Percentiles rank a stretch among this genome's conserved stretches.
Evolutionary conservation across 2,797 vertebrate species (phyloP).

Genomic region (Urosaurus nigricauda): DNA sequence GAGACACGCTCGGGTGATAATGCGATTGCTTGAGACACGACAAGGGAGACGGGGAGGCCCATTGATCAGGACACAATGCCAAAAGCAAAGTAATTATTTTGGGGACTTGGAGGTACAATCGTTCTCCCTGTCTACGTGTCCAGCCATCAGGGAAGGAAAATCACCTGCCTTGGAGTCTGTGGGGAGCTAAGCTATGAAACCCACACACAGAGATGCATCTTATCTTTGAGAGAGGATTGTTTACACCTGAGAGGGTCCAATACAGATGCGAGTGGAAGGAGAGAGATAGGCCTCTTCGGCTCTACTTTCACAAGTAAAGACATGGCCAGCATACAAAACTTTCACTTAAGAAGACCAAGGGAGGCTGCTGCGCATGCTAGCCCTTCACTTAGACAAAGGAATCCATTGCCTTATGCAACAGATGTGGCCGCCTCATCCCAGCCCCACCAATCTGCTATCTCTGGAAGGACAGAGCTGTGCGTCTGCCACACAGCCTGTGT

Average conservation of each 20-base stretch:
- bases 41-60: not conserved
- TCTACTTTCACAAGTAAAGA: not conserved
- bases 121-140: not conserved
- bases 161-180: not conserved
- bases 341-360: not conserved
- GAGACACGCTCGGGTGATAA: conserved; percentile 22
- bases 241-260: not conserved
- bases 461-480: too few relatives aligned
- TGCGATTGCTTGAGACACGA: not conserved
- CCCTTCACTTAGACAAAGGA: too few relatives aligned
- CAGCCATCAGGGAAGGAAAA: not conserved
- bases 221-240: not conserved
- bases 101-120: not conserved
- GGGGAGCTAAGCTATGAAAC: not conserved
- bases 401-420: too few relatives aligned
- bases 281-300: not conserved
- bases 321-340: not conserved
- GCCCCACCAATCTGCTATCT: too few relatives aligned
- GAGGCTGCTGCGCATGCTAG: not conserved
- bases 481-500: too few relatives aligned
- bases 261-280: not conserved
- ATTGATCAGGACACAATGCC: conserved; percentile 10
- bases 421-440: too few relatives aligned
- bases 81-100: conserved; percentile 20
- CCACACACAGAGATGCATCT: not conserved